Evolutionary conservation across 2,113 vertebrate species (phyloP), one percentile per base, ranked within the genome.

Genomic region (Rhinopomastus cyanomelas): DNA sequence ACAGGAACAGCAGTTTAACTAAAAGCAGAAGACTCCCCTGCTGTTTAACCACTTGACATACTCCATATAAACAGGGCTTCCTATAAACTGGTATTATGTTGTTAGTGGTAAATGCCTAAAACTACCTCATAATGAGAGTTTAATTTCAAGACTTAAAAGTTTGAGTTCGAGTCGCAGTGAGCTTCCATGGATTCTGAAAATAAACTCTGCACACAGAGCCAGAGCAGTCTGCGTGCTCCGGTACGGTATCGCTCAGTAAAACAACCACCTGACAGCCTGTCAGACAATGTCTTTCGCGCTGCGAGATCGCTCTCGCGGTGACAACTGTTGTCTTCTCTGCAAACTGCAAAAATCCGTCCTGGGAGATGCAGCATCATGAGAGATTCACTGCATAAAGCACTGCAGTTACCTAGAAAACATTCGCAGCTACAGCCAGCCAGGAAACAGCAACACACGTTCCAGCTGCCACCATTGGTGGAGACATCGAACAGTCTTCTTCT

Each of bases 1-100:
- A 96, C 32, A 97, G 94, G 96, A 97, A 96, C 95, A 97, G 96
- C 92, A 96, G 95, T 81, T 96, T 97, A 97, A 97, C 96, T 93
- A 94, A 97, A 97, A 97, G 89, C 97, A 97, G 97, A 97, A 96
- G 93, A 96, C 61, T 96, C 87, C 94, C 96, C 95, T 95, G 95
- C 93, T 97, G 94, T 95, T 98, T 95, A 97, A 97, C 95, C 81
- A 96, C 96, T 96, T 92, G 81, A 79, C 68, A 92, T 92, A 92
- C 57, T 92, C 94, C 69, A 94, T 65, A 91, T 94, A 73, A 95
- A 94, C 46, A 96, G 64, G 83, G 64, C 93, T 87, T 74, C 91
- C 92, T 91, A 87, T 95, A 97, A 97, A 96, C 85, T 55, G 72
- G 84, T 91, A 94, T 88, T 91, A 91, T 81, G 78, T 71, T 85